Evolutionary conservation across 2,113 vertebrate genomes (phyloP).

Genomic region (Miniopterus natalensis): DNA sequence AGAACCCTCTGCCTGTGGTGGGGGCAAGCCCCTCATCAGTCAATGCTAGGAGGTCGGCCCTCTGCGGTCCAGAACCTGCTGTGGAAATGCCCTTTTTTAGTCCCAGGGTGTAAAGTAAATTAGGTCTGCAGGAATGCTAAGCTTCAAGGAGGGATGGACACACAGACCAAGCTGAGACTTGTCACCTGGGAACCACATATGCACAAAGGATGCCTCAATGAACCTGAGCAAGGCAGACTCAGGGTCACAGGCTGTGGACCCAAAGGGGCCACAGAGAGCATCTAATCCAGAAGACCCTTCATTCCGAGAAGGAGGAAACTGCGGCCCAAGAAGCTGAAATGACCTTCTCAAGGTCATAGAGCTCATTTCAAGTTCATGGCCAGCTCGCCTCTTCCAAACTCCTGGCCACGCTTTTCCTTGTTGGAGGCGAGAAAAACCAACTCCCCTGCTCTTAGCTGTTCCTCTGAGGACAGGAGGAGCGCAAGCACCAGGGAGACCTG

Average conservation of each 20-base stretch:
- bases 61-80: background rate
- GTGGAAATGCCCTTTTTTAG: background rate
- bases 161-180: background rate
- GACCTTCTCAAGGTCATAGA: background rate
- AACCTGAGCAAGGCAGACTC: background rate
- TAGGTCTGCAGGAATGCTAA: background rate
- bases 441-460: fast-evolving
- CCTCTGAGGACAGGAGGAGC: background rate
- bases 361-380: background rate
- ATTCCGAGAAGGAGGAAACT: background rate
- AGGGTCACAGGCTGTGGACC: background rate
- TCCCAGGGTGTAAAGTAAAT: background rate
- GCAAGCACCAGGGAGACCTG: fast-evolving
- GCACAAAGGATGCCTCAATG: fast-evolving
- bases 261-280: background rate
- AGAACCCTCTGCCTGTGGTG: background rate
- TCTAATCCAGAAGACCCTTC: background rate
- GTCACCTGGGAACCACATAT: background rate
- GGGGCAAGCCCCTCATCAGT: background rate
- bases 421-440: background rate
- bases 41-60: background rate
- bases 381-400: background rate
- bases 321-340: background rate
- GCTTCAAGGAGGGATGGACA: background rate
- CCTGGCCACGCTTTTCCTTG: background rate